A percentile compares a stretch with the other conserved stretches of the same genome.
Conservation (phyloP, 1,140 invertebrate genomes). For the Anoplophora glabripennis region DNA sequence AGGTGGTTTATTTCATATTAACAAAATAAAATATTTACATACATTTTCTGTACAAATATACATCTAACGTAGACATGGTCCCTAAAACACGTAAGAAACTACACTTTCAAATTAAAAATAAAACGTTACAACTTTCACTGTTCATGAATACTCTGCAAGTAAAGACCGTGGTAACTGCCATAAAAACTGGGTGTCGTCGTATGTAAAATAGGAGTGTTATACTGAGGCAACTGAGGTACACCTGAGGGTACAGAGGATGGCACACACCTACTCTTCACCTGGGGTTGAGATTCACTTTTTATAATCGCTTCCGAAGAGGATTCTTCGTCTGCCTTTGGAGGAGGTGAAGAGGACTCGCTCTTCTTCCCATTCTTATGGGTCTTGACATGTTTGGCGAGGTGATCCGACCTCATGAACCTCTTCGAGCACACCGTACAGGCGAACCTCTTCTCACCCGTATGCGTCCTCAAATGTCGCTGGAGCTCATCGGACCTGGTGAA, state of each 20-base stretch:
- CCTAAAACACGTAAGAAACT: background rate
- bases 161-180: constrained; percentile 2
- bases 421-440: constrained; percentile 72
- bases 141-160: constrained; percentile 3
- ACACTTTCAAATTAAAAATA: too few relatives aligned
- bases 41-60: too few relatives aligned
- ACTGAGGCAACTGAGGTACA: constrained; percentile 5
- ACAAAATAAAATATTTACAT: too few relatives aligned
- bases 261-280: background rate
- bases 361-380: constrained; percentile 63
- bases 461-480: constrained; percentile 75
- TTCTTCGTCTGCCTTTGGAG: constrained; percentile 4
- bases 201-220: background rate
- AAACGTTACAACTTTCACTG: background rate
- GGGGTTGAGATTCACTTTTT: background rate
- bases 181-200: background rate
- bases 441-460: constrained; percentile 81
- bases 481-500: constrained; percentile 89
- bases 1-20: too few relatives aligned
- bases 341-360: constrained; percentile 8
- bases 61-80: background rate
- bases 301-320: background rate
- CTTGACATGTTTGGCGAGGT: constrained; percentile 80
- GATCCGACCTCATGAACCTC: constrained; percentile 80
- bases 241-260: background rate